Conservation (phyloP, 2,113 vertebrate genomes). For the Hyla sarda region DNA sequence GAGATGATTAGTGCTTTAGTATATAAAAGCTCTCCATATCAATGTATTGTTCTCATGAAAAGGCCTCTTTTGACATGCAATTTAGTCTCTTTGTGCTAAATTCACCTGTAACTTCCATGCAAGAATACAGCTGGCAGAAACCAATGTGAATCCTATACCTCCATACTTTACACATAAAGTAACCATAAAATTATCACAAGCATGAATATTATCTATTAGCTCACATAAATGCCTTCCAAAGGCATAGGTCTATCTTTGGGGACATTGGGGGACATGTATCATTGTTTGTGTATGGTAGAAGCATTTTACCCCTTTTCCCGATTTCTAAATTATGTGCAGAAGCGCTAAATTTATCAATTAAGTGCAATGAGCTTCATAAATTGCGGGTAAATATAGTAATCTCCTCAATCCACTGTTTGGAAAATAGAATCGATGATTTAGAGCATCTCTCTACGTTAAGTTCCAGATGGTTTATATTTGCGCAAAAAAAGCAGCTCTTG, state of each 20-base stretch:
- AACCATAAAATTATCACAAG: neutral
- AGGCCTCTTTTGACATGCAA: neutral
- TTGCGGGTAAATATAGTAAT: no score
- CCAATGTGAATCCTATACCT: neutral
- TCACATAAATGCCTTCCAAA: neutral
- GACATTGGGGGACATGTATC: no score
- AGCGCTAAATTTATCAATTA: no score
- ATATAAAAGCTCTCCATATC: neutral
- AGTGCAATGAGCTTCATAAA: no score
- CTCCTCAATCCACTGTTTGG: no score
- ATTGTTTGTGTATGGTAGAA: no score
- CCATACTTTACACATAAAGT: neutral
- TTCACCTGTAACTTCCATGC: neutral
- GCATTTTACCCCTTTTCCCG: no score
- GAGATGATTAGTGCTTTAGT: neutral
- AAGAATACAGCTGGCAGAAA: neutral
- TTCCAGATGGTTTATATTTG: no score
- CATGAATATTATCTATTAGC: neutral
- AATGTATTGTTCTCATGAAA: neutral
- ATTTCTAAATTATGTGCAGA: no score
- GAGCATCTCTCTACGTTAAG: no score
- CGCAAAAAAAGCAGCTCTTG: no score
- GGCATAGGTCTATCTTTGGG: neutral
- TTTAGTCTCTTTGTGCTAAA: neutral
- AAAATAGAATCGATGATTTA: no score